Base-by-base conservation (phyloP, 2,888 invertebrate species). In the Zygothrica quintamaculata region DNA sequence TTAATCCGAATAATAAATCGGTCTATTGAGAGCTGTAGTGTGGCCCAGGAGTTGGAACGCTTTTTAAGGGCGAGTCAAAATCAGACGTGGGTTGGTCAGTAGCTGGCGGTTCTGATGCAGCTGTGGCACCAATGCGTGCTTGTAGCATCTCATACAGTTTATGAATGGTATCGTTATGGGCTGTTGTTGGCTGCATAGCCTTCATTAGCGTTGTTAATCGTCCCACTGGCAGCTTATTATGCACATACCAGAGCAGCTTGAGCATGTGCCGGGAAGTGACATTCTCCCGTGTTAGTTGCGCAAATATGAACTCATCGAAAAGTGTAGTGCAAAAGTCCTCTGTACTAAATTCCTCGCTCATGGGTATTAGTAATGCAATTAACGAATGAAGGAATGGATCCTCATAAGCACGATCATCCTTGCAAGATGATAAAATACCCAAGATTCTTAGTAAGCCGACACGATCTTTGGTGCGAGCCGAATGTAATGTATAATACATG, bases 241-340 rank as follows among this genome's bases (percentile, higher is more conserved):
- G 95, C 66, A 82, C 71, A 59, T 97, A 97, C 96, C 97, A 98
- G 31, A 98, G 91, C 44, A 99, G 92, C 89, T 98, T 97, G 42
- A 98, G 91, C 88, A 98, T 93, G 92, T 99, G 99, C 47, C 97
- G 93, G 1, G 82, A 82, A 2, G 96, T 95, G 0, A 98, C 98
- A 92, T 98, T 98, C 87, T 98, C 98, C 67, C 96, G 94, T 1
- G 95, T 94, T 12, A 98, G 92, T 0, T 96, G 96, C 56, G 97
- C 97, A 90, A 98, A 95, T 87, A 99, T 96, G 90, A 98, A 98
- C 90, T 98, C 98, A 91, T 98, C 98, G 92, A 99, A 98, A 37
- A 99, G 93, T 1, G 97, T 96, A 1, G 97, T 97, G 91, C 98
- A 98, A 89, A 98, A 98, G 78, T 98, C 98, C 91, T 98, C 97